A percentile compares a stretch with the other conserved stretches of the same genome.
Conservation (phyloP, 2,797 vertebrate genomes). For the Myripristis murdjan region DNA sequence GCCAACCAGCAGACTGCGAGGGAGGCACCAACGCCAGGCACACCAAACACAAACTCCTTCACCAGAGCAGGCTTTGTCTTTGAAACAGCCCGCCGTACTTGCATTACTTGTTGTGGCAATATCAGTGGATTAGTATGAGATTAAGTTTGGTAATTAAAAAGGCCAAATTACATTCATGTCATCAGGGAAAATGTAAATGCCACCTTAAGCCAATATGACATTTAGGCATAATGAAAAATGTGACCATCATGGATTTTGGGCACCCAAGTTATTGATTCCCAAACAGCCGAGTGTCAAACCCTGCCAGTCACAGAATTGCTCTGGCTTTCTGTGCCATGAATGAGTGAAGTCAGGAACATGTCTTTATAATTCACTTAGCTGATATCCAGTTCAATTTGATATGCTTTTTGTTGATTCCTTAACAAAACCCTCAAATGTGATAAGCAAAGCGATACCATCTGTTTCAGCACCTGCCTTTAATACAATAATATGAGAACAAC, state of each 20-base stretch:
- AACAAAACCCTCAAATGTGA: slow-evolving; percentile 49
- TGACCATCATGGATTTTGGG: slow-evolving; percentile 31
- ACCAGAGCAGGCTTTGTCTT: slow-evolving; percentile 66
- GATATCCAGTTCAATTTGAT: slow-evolving; percentile 45
- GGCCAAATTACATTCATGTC: slow-evolving; percentile 57
- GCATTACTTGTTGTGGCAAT: slow-evolving; percentile 66
- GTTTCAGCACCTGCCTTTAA: slow-evolving; percentile 41
- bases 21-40: slow-evolving; percentile 59
- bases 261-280: slow-evolving; percentile 9
- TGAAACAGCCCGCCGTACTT: slow-evolving; percentile 51
- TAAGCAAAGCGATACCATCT: slow-evolving; percentile 52
- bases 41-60: slow-evolving; percentile 66
- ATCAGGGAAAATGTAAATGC: slow-evolving; percentile 55
- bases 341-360: neutral
- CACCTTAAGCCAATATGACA: slow-evolving; percentile 57
- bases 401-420: slow-evolving; percentile 30
- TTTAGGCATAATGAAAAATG: slow-evolving; percentile 68
- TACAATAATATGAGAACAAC: slow-evolving; percentile 13
- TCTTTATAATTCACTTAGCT: slow-evolving; percentile 40
- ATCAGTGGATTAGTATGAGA: slow-evolving; percentile 76
- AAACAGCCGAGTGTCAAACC: slow-evolving; percentile 32
- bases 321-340: slow-evolving; percentile 2
- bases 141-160: slow-evolving; percentile 76
- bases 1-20: slow-evolving; percentile 73
- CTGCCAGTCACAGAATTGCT: slow-evolving; percentile 5